Evolutionary conservation across 2,113 vertebrate species (phyloP).

Genomic region (Pitta sordida): DNA sequence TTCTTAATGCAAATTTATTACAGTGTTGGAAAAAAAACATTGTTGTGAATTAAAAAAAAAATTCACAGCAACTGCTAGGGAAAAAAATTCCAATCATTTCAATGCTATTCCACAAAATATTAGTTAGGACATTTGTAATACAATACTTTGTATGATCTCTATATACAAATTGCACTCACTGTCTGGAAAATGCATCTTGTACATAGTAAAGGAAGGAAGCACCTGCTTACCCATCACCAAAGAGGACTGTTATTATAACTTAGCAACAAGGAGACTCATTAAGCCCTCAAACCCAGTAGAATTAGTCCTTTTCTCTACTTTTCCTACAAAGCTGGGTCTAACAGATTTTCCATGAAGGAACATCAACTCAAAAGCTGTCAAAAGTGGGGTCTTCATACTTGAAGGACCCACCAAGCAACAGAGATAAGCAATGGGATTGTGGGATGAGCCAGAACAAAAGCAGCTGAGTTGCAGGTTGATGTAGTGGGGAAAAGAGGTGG

Average conservation of each 20-base stretch:
- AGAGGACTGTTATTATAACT: neutral
- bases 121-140: neutral
- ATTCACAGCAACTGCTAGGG: neutral
- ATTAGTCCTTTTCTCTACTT: neutral
- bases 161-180: neutral
- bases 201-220: neutral
- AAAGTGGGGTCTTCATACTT: neutral
- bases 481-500: rapidly evolving
- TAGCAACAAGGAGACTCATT: neutral
- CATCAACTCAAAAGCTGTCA: neutral
- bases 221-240: neutral
- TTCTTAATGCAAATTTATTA: slow-evolving; percentile 21
- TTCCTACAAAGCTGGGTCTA: neutral
- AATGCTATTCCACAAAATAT: neutral
- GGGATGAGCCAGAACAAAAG: neutral
- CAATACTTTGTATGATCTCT: neutral
- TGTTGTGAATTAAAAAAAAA: neutral
- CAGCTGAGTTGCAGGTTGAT: neutral
- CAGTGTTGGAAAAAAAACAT: neutral
- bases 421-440: neutral
- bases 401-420: neutral
- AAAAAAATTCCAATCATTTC: neutral
- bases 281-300: neutral
- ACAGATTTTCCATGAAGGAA: neutral
- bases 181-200: neutral